Conservation (phyloP, 2,888 invertebrate species). For the Drosophila flavopinicola region DNA sequence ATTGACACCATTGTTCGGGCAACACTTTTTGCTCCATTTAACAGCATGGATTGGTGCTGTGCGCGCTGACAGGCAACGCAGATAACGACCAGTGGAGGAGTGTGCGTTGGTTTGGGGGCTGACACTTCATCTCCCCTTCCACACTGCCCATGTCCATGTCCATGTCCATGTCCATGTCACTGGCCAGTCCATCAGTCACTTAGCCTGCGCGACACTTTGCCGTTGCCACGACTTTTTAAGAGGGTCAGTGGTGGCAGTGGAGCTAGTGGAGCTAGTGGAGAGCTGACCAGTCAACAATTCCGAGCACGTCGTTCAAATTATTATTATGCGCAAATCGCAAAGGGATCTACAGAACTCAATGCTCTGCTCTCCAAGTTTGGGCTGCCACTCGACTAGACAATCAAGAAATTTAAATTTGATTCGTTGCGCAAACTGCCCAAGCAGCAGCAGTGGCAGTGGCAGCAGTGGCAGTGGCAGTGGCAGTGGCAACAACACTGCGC, state of each 20-base stretch:
- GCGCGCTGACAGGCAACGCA: slow-evolving; percentile 62
- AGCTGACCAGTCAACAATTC: slow-evolving; percentile 73
- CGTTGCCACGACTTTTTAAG: slow-evolving; percentile 50
- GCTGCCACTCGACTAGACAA: slow-evolving; percentile 76
- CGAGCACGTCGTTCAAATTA: slow-evolving; percentile 82
- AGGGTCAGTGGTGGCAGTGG: slow-evolving; percentile 14
- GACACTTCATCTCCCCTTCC: background rate
- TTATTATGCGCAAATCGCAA: slow-evolving; percentile 83
- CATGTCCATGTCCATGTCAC: slow-evolving; percentile 42
- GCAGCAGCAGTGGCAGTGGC: slow-evolving; percentile 29
- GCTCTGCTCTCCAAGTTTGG: slow-evolving; percentile 52
- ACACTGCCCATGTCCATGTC: background rate
- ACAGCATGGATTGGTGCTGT: slow-evolving; percentile 69
- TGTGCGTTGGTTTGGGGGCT: too few species aligned
- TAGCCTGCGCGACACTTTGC: slow-evolving; percentile 64
- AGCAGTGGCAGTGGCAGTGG: slow-evolving; percentile 15
- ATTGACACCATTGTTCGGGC: slow-evolving; percentile 80
- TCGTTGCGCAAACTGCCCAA: slow-evolving; percentile 77
- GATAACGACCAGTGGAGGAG: slow-evolving; percentile 58
- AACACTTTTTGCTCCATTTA: slow-evolving; percentile 79
- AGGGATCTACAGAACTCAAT: slow-evolving; percentile 67
- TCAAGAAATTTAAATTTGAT: slow-evolving; percentile 82
- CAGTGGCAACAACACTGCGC: slow-evolving; percentile 43
- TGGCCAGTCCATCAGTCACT: slow-evolving; percentile 73
- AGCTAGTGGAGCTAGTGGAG: background rate